These are phyloP conservation scores for Gambusia yucatana DNA, from an alignment of 2,797 vertebrate species.

Conservation along the genomic window DNA sequence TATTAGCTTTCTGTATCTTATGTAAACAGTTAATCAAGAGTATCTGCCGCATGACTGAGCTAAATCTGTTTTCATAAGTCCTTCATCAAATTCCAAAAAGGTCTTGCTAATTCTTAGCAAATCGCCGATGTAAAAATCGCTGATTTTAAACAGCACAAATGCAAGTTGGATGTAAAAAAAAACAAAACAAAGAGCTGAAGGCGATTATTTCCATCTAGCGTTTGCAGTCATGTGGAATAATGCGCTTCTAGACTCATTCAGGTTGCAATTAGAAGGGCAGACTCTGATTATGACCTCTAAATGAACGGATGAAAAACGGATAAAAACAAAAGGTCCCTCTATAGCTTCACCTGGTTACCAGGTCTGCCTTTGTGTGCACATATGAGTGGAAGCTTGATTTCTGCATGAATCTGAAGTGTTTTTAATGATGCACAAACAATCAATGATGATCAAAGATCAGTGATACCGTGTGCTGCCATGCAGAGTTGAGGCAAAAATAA, in stretches of 20 bases:
- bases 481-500: conserved; percentile 43
- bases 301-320: conserved; percentile 57
- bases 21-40: neutral
- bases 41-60: conserved; percentile 25
- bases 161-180: conserved; percentile 27
- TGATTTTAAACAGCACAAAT: conserved; percentile 33
- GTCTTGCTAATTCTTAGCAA: conserved; percentile 51
- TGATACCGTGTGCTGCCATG: conserved; percentile 24
- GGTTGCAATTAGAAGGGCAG: conserved; percentile 64
- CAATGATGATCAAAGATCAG: neutral
- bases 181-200: conserved; percentile 57
- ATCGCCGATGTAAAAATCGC: conserved; percentile 34
- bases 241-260: conserved; percentile 58
- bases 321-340: conserved; percentile 48
- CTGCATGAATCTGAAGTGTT: conserved; percentile 2
- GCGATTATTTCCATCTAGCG: conserved; percentile 62
- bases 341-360: conserved; percentile 24
- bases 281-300: conserved; percentile 47
- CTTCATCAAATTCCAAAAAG: conserved; percentile 39
- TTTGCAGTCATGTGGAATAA: conserved; percentile 68
- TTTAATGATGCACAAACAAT: neutral
- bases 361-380: conserved; percentile 16
- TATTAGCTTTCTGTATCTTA: conserved; percentile 1
- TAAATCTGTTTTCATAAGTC: conserved; percentile 31
- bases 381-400: neutral